Percentiles rank a stretch among this genome's conserved stretches.
Conservation (phyloP, 2,888 invertebrate species). For the Oligia fasciuncula region DNA sequence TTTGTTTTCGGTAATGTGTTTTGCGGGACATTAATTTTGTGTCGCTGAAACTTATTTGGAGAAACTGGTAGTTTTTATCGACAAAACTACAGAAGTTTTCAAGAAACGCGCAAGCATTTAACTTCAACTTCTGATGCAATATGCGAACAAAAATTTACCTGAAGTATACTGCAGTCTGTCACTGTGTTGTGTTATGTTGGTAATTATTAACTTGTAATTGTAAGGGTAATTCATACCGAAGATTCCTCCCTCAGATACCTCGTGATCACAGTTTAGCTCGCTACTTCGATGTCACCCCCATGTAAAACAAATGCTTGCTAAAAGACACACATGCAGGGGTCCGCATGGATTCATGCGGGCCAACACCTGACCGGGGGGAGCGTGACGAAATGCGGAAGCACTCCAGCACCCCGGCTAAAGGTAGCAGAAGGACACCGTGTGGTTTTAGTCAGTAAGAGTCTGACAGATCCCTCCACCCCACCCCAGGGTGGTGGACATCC, state of each 20-base stretch:
- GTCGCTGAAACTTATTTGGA: slow-evolving; percentile 27
- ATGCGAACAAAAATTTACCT: not conserved
- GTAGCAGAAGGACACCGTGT: too few species aligned
- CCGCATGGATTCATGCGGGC: too few species aligned
- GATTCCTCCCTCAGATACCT: too few species aligned
- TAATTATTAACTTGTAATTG: not conserved
- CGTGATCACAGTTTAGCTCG: too few species aligned
- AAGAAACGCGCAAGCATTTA: not conserved
- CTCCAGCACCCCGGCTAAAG: too few species aligned
- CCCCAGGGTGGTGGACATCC: too few species aligned
- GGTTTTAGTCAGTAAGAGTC: too few species aligned
- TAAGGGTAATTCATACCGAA: not conserved
- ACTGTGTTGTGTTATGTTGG: not conserved
- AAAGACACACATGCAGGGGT: too few species aligned
- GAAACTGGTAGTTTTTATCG: slow-evolving; percentile 4
- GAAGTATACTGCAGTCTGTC: not conserved
- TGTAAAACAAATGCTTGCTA: not conserved
- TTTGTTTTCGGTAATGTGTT: slow-evolving; percentile 54
- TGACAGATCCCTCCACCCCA: too few species aligned
- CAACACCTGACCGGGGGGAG: too few species aligned
- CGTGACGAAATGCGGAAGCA: too few species aligned
- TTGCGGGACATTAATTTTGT: slow-evolving; percentile 47
- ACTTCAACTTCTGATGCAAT: not conserved
- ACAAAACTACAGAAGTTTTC: not conserved
- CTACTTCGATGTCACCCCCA: too few species aligned